Evolutionary conservation across 2,113 vertebrate species (phyloP).

Genomic region (Cyrtonyx montezumae): DNA sequence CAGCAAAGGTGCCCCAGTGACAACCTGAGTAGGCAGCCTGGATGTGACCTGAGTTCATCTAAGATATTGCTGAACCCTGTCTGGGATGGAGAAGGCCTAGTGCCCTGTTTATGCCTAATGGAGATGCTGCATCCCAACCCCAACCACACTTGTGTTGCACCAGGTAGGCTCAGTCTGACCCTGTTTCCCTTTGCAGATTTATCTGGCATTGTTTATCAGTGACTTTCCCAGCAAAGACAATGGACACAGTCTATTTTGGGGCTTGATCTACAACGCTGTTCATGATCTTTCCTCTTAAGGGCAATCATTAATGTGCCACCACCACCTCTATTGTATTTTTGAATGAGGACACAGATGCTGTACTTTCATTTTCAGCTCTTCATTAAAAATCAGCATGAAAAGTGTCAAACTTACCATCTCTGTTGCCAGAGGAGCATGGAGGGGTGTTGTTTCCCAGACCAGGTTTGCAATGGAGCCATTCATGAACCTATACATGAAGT

Average conservation of each 20-base stretch:
- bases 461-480: not conserved
- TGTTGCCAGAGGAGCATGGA: not conserved
- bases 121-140: not conserved
- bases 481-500: not conserved
- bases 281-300: not conserved
- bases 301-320: not conserved
- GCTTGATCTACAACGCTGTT: not conserved
- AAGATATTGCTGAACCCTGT: rapidly evolving
- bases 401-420: not conserved
- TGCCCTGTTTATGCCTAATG: not conserved
- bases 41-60: not conserved
- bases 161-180: not conserved
- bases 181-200: not conserved
- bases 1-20: not conserved
- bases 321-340: not conserved
- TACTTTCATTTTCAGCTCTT: conserved; percentile 14
- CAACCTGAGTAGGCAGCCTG: rapidly evolving
- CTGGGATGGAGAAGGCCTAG: not conserved
- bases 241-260: not conserved
- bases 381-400: not conserved
- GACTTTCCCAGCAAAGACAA: not conserved
- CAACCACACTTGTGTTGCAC: not conserved
- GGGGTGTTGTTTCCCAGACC: not conserved
- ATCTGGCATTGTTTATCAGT: not conserved
- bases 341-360: not conserved